These are phyloP conservation scores for Polia nebulosa DNA, from an alignment of 2,888 invertebrate species.

Conservation along the genomic window DNA sequence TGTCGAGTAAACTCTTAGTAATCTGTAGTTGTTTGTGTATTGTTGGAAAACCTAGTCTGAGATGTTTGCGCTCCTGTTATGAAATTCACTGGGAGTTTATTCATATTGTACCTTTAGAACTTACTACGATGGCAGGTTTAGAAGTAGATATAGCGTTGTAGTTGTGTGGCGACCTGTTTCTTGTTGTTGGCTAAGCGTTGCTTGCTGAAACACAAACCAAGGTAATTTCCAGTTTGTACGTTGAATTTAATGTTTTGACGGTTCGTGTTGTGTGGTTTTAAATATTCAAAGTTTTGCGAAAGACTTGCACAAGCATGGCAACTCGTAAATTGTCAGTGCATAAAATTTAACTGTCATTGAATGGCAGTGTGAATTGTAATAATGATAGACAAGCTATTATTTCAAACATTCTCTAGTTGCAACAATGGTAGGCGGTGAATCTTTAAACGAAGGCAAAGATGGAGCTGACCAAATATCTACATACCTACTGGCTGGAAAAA, in stretches of 20 bases:
- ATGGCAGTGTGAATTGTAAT: slow-evolving; percentile 14
- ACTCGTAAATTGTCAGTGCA: slow-evolving; percentile 35
- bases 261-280: slow-evolving; percentile 50
- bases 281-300: slow-evolving; percentile 41
- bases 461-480: too few species aligned
- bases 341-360: slow-evolving; percentile 6
- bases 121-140: slow-evolving; percentile 45
- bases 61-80: slow-evolving; percentile 60
- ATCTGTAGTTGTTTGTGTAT: slow-evolving; percentile 42
- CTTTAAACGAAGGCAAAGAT: too few species aligned
- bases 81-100: slow-evolving; percentile 62
- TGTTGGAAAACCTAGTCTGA: slow-evolving; percentile 61
- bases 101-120: slow-evolving; percentile 52
- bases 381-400: not conserved
- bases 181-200: slow-evolving; percentile 48
- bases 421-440: not conserved
- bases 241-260: slow-evolving; percentile 52
- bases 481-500: too few species aligned
- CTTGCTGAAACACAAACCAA: slow-evolving; percentile 46
- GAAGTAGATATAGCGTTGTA: slow-evolving; percentile 21
- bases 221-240: slow-evolving; percentile 52
- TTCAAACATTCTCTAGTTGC: not conserved
- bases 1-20: slow-evolving; percentile 39
- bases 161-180: slow-evolving; percentile 38
- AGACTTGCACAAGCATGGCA: slow-evolving; percentile 24